A percentile compares a stretch with the other conserved stretches of the same genome.
These are phyloP conservation scores for Cygnus buccinator DNA, from an alignment of 2,113 vertebrate species.

Conservation along the genomic window DNA sequence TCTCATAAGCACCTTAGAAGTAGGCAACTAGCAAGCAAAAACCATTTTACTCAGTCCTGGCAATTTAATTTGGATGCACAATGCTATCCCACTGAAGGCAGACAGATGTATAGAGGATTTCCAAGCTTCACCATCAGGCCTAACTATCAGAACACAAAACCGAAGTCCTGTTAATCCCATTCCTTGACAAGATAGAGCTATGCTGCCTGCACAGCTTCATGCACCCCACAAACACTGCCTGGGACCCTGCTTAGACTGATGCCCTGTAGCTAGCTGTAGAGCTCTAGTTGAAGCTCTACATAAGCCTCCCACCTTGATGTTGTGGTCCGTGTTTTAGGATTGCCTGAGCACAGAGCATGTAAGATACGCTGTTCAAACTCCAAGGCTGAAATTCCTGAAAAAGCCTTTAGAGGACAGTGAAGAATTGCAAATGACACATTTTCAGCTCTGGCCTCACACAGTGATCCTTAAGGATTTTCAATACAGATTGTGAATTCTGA, in stretches of 20 bases:
- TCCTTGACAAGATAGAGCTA: background rate
- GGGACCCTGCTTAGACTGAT: background rate
- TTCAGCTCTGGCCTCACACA: background rate
- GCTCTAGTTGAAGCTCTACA: background rate
- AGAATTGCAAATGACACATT: constrained; percentile 49
- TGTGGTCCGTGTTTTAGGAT: accelerated
- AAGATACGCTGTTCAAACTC: background rate
- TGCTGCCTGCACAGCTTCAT: background rate
- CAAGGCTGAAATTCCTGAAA: constrained; percentile 43
- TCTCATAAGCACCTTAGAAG: background rate
- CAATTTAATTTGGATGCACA: background rate
- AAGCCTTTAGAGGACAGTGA: constrained; percentile 64
- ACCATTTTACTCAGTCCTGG: background rate
- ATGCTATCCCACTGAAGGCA: background rate
- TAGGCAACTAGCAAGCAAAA: background rate
- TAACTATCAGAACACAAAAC: too few species aligned
- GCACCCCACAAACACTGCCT: accelerated
- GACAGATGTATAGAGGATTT: background rate
- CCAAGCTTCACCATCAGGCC: background rate
- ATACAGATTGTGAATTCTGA: background rate
- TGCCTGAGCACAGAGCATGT: background rate
- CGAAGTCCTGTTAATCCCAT: background rate
- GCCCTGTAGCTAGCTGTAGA: background rate
- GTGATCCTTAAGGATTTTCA: accelerated
- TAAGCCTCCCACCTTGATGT: background rate